Conservation (phyloP, 2,888 invertebrate species). For the Plebejus argus region DNA sequence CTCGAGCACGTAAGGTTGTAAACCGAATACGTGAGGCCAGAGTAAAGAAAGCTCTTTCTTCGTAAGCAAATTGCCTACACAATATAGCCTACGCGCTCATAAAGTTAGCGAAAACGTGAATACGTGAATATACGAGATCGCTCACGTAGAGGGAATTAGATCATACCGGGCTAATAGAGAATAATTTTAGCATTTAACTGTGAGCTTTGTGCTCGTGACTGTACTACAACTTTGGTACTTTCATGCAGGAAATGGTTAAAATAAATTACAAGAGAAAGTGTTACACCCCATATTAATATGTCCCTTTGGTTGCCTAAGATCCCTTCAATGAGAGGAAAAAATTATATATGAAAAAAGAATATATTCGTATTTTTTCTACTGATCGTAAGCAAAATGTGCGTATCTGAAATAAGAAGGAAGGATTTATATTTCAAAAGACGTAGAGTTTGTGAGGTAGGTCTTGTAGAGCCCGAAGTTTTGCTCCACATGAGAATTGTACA, state of each 20-base stretch:
- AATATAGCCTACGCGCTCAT: slow-evolving; percentile 2
- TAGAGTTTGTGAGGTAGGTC: too few relatives aligned
- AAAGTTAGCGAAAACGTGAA: background rate
- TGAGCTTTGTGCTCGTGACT: too few relatives aligned
- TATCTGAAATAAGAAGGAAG: too few relatives aligned
- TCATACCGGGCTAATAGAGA: background rate
- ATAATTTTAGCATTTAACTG: background rate
- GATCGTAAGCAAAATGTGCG: too few relatives aligned
- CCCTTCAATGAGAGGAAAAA: too few relatives aligned
- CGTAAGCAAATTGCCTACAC: slow-evolving; percentile 21
- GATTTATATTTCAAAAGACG: too few relatives aligned
- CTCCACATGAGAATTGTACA: too few relatives aligned
- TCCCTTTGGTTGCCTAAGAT: too few relatives aligned
- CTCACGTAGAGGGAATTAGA: background rate
- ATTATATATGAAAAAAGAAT: too few relatives aligned
- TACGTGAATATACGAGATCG: background rate
- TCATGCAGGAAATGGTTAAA: background rate
- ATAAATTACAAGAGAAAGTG: background rate
- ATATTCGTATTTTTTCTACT: too few relatives aligned
- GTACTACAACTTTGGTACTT: background rate
- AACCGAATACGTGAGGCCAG: background rate
- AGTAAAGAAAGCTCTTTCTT: slow-evolving; percentile 12
- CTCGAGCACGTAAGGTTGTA: background rate
- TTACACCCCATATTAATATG: too few relatives aligned
- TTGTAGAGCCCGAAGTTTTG: too few relatives aligned